phyloP scores from a whole-genome alignment of 2,888 invertebrate genomes.

The Pteria penguin region DNA sequence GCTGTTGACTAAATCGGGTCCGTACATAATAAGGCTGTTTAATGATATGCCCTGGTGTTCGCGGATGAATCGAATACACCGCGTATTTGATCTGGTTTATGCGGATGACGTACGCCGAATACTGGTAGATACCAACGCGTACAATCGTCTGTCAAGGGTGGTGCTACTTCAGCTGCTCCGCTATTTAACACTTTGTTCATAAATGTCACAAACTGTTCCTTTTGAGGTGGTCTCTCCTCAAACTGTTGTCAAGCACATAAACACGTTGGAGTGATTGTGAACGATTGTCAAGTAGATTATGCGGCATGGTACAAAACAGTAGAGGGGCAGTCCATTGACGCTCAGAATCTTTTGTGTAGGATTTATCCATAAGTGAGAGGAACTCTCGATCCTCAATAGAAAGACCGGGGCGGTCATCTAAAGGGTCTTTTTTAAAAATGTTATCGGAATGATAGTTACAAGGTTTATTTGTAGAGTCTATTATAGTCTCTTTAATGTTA shows the following conservation, averaged over 20 bases:
- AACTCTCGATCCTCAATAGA: no score
- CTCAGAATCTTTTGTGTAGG: neutral
- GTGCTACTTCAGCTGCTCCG: neutral
- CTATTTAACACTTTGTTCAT: neutral
- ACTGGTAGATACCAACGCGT: neutral
- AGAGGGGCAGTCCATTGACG: neutral
- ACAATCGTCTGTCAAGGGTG: neutral
- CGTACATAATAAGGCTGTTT: no score
- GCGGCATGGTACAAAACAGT: neutral
- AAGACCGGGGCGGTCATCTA: neutral
- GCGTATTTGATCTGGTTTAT: no score
- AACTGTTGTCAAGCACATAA: no score
- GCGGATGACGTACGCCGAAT: constrained; percentile 1
- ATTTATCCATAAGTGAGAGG: neutral
- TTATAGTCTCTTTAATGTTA: no score
- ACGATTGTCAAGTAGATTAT: no score
- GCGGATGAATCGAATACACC: no score
- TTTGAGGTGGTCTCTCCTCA: no score
- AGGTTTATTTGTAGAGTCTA: no score
- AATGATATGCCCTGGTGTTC: no score
- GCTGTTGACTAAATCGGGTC: neutral
- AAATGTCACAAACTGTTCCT: neutral
- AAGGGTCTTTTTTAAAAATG: neutral
- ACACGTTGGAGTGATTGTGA: no score
- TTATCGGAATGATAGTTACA: neutral